Percentiles rank a stretch among this genome's conserved stretches.
Evolutionary conservation across 2,888 invertebrate species (phyloP).

Genomic region (Hydropsyche betteni): DNA sequence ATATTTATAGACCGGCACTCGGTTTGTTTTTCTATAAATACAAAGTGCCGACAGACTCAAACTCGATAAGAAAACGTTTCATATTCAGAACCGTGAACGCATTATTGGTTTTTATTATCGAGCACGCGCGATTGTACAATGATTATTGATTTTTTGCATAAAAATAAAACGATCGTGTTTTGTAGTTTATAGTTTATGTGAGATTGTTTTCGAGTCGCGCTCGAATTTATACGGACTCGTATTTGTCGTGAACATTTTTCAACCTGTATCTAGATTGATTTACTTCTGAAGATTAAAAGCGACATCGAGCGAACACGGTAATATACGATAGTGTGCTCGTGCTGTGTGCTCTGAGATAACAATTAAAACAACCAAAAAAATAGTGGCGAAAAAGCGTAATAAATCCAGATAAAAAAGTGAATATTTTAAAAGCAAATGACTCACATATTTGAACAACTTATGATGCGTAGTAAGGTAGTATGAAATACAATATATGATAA

Average conservation of each 20-base stretch:
- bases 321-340: neutral
- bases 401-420: neutral
- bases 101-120: too few relatives aligned
- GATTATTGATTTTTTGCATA: too few relatives aligned
- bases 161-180: too few relatives aligned
- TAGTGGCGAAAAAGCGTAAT: neutral
- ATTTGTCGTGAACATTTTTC: too few relatives aligned
- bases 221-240: too few relatives aligned
- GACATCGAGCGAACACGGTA: neutral
- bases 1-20: slow-evolving; percentile 18
- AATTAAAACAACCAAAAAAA: slow-evolving; percentile 5
- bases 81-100: neutral
- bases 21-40: slow-evolving; percentile 22
- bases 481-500: slow-evolving; percentile 31
- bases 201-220: too few relatives aligned
- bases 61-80: slow-evolving; percentile 6
- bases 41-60: neutral
- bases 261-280: too few relatives aligned
- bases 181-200: too few relatives aligned
- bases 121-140: too few relatives aligned
- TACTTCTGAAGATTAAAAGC: too few relatives aligned
- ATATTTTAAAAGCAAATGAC: slow-evolving; percentile 12
- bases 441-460: slow-evolving; percentile 9
- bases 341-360: slow-evolving; percentile 10
- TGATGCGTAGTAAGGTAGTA: slow-evolving; percentile 27